Conservation (phyloP, 2,113 vertebrate genomes). For the Lamprotornis superbus region DNA sequence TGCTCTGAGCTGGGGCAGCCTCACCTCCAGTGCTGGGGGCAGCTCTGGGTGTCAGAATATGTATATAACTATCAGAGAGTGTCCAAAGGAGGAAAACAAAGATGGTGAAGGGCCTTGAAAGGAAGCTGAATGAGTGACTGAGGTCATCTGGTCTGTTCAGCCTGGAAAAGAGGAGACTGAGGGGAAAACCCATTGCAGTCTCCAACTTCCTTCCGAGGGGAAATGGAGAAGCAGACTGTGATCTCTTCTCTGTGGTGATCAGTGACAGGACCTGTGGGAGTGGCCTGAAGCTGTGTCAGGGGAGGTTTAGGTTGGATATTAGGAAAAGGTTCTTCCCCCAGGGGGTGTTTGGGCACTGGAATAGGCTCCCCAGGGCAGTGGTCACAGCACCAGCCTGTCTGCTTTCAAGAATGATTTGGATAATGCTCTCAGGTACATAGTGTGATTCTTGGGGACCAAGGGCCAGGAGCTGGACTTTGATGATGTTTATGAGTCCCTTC, state of each 20-base stretch:
- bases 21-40: accelerated
- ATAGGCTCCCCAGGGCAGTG: neutral
- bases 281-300: neutral
- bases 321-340: neutral
- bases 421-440: neutral
- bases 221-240: accelerated
- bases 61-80: no score
- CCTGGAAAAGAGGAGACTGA: neutral
- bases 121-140: accelerated
- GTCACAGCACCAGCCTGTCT: neutral
- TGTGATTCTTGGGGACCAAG: no score
- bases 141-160: neutral
- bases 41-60: neutral
- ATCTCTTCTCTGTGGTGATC: no score
- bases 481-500: neutral
- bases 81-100: neutral
- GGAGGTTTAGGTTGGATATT: no score
- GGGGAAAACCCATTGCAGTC: neutral
- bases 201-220: neutral
- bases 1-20: accelerated
- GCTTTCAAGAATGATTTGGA: neutral
- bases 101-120: neutral
- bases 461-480: neutral
- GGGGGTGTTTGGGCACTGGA: neutral
- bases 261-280: neutral